Conservation (phyloP, 2,797 vertebrate species). For the Urocyon cinereoargenteus region DNA sequence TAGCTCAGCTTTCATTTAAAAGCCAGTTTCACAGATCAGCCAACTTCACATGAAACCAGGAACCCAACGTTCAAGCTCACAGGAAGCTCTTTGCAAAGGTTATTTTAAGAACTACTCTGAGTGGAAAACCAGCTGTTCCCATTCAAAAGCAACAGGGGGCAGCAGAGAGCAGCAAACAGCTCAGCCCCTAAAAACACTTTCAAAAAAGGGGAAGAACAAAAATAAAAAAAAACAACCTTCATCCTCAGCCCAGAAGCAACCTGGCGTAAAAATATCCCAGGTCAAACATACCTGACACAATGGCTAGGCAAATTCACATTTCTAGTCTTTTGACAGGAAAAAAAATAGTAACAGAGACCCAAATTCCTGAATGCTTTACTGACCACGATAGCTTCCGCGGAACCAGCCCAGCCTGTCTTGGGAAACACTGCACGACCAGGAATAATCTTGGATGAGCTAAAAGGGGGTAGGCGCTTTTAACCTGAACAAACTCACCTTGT, state of each 20-base stretch:
- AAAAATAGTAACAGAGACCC: not conserved
- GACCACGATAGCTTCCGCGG: not conserved
- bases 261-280: slow-evolving; percentile 11
- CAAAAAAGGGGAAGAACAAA: not conserved
- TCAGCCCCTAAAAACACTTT: not conserved
- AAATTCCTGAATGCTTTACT: not conserved
- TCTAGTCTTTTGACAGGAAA: not conserved
- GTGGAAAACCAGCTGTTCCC: slow-evolving; percentile 39
- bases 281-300: not conserved
- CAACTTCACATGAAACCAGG: not conserved
- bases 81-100: not conserved
- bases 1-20: slow-evolving; percentile 37
- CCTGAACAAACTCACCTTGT: slow-evolving; percentile 46
- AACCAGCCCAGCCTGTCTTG: not conserved
- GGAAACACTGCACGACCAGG: not conserved
- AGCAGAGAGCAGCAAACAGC: slow-evolving; percentile 71
- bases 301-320: not conserved
- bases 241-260: not conserved
- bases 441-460: not conserved
- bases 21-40: slow-evolving; percentile 16
- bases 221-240: not conserved
- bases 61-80: not conserved
- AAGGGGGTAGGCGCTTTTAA: not conserved
- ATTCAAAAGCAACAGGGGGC: slow-evolving; percentile 72
- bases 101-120: slow-evolving; percentile 68